Percentiles rank a stretch among this genome's conserved stretches.
Conservation (phyloP, 2,797 vertebrate species). For the Chromobotia macracanthus region DNA sequence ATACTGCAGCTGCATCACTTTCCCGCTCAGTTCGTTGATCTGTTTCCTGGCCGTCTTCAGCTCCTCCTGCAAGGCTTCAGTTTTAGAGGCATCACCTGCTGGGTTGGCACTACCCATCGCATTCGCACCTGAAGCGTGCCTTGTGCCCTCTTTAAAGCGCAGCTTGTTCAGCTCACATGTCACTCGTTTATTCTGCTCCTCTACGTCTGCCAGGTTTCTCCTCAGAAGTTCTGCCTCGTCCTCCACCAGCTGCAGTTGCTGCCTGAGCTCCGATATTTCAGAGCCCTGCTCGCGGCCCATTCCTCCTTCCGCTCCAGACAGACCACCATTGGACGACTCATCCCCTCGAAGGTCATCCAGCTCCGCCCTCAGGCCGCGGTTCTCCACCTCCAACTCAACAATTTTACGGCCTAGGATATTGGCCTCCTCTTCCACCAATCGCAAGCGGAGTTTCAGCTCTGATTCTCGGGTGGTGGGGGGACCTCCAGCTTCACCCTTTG, state of each 20-base stretch:
- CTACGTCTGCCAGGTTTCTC: conserved; percentile 88
- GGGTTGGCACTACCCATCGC: conserved; percentile 59
- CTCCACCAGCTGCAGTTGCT: conserved; percentile 95
- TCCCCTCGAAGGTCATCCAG: conserved; percentile 91
- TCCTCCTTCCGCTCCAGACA: conserved; percentile 74
- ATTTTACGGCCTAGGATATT: conserved; percentile 96
- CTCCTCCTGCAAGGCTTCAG: conserved; percentile 91
- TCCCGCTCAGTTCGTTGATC: conserved; percentile 95
- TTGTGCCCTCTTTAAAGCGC: conserved; percentile 86
- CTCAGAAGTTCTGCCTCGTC: conserved; percentile 94
- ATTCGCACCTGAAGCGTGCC: conserved; percentile 83
- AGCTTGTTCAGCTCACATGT: conserved; percentile 91
- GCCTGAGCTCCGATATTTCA: conserved; percentile 89
- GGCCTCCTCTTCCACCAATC: conserved; percentile 95
- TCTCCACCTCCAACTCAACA: conserved; percentile 95
- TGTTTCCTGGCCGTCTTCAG: conserved; percentile 92
- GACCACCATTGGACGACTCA: conserved; percentile 74
- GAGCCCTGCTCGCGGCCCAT: conserved; percentile 84
- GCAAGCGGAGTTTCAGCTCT: conserved; percentile 92
- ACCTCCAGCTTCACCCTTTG: conserved; percentile 93
- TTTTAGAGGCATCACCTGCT: conserved; percentile 82
- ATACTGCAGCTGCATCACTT: conserved; percentile 98
- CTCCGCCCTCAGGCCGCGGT: conserved; percentile 91
- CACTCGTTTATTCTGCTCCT: conserved; percentile 92
- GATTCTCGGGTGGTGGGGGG: conserved; percentile 94